Conservation (phyloP, 1,140 invertebrate genomes). For the Drosophila dunni region DNA sequence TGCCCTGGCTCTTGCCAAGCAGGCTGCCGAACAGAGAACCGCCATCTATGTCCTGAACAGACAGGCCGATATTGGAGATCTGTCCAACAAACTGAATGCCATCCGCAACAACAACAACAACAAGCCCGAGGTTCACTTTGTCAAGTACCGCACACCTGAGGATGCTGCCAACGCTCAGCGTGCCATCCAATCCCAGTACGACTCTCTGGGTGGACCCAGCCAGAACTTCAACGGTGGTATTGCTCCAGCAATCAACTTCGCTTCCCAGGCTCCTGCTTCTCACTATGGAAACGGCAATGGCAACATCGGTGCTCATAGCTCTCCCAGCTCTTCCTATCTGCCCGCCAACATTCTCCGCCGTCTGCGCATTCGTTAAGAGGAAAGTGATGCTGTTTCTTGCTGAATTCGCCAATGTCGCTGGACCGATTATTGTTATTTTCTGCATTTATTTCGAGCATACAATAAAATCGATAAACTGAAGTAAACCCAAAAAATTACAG, state of each 20-base stretch:
- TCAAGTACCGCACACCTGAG: constrained; percentile 66
- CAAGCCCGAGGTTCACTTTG: constrained; percentile 72
- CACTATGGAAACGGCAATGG: background rate
- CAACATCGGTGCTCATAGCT: background rate
- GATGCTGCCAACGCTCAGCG: constrained; percentile 64
- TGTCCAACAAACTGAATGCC: constrained; percentile 64
- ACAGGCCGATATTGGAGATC: constrained; percentile 64
- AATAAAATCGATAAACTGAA: constrained; percentile 67
- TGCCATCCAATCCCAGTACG: constrained; percentile 66
- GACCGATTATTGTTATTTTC: constrained; percentile 62
- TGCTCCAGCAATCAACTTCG: constrained; percentile 66
- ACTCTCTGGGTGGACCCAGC: constrained; percentile 56
- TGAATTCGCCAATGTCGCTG: constrained; percentile 43
- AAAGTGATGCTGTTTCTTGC: constrained; percentile 17
- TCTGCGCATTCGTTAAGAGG: constrained; percentile 62
- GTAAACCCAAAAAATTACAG: constrained; percentile 39
- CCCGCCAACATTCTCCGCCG: constrained; percentile 72
- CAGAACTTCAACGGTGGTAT: constrained; percentile 57
- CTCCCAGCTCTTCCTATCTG: constrained; percentile 45
- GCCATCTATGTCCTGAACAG: constrained; percentile 77
- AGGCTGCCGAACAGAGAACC: constrained; percentile 71
- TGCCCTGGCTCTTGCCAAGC: constrained; percentile 75
- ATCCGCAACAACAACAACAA: constrained; percentile 61
- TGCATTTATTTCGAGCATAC: constrained; percentile 47
- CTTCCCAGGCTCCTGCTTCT: constrained; percentile 36